Percentiles rank a stretch among this genome's conserved stretches.
Evolutionary conservation across 2,113 vertebrate genomes (phyloP).

Genomic region (Leptodactylus fuscus): DNA sequence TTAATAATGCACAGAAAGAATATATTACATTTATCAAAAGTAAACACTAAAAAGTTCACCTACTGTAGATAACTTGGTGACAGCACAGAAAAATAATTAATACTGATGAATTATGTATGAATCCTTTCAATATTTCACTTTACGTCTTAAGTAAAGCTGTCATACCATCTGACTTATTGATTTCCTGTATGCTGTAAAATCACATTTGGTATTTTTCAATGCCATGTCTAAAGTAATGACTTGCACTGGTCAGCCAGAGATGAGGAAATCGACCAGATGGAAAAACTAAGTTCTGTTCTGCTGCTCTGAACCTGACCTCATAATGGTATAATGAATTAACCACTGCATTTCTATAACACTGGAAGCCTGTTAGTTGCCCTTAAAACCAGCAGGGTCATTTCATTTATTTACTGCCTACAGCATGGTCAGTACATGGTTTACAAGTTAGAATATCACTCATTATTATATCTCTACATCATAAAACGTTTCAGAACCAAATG

Average conservation of each 20-base stretch:
- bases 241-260: conserved; percentile 27
- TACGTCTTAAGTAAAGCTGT: conserved; percentile 21
- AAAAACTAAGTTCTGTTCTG: conserved; percentile 36
- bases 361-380: no score
- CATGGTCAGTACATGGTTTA: conserved; percentile 13
- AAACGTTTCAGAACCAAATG: no score
- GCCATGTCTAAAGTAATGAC: conserved; percentile 41
- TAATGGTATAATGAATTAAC: conserved; percentile 55
- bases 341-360: no score
- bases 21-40: no score
- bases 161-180: conserved; percentile 44
- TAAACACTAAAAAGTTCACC: not conserved
- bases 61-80: no score
- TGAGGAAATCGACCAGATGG: conserved; percentile 42
- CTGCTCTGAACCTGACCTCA: conserved; percentile 32
- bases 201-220: conserved; percentile 28
- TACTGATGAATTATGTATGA: conserved; percentile 22
- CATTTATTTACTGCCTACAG: no score
- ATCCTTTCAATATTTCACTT: conserved; percentile 9
- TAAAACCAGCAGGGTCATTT: no score
- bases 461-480: no score
- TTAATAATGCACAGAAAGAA: no score
- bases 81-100: conserved; percentile 28
- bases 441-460: not conserved
- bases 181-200: conserved; percentile 34